Evolutionary conservation across 1,140 invertebrate species (phyloP), one percentile per base, ranked within the genome.

Genomic region (Lepidurus arcticus): DNA sequence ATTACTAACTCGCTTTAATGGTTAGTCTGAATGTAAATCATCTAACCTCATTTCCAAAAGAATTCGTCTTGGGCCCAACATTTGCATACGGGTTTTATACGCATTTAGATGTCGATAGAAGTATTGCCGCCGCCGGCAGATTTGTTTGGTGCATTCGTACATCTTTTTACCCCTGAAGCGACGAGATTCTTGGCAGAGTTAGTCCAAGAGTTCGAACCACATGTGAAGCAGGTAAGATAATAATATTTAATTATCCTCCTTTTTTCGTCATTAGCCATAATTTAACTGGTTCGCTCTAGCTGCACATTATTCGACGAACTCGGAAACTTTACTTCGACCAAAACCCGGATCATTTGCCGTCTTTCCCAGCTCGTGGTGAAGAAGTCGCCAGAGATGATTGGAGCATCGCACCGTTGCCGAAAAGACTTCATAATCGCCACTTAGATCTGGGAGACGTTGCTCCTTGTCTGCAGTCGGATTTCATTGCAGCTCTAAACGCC

Each of bases 391-490:
- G 44, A 7, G 45, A 84, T 77, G 81, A 85, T 65, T 90, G 89
- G 89, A 87, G 85, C 83, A 85, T 90, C 44, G 83, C 83, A 21
- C 84, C 87, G 74, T 83, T 90, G n/a, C 88, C 88, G 34, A 79
- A 83, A 24, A 83, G 87, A 82, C 80, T 84, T 21, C 79, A 81
- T 79, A 84, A 86, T 81, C 86, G 89, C 74, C 87, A 87, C 80
- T 80, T 90, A 77, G 89, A 90, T 79, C 83, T 90, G 34, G 89
- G 89, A 10, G 89, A 90, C 84, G 88, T 90, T 0, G 88, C 88
- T 73, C 87, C 89, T 42, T 85, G 88, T 45, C 87, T 89, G 81
- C 84, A 85, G 4, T 83, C 84, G 42, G 88, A 88, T 82, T 88
- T 90, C 81, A 84, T 85, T 4, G 84, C 84, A 74, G 86, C 88